Evolutionary conservation across 2,888 invertebrate species (phyloP), one percentile per base, ranked within the genome.

Genomic region (Formica aserva): DNA sequence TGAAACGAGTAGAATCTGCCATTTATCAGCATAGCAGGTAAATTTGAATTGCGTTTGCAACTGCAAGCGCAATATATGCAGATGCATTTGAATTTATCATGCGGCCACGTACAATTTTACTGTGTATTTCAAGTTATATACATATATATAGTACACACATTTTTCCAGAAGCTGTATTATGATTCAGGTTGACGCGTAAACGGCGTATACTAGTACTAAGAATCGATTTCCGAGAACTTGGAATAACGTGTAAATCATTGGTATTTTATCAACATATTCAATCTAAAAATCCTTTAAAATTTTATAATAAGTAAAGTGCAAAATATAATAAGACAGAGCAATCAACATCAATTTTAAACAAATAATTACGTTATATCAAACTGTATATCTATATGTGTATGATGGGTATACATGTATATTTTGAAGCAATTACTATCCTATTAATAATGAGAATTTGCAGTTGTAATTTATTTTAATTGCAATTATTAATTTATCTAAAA

Each of bases 61-160:
- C 26, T 60, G 66, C 57, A 60, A 22, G 22, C 22, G 22, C 22
- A 0, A 22, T 62, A 52, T 29, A 74, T 67, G 76, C 45, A 83
- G 63, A 78, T 80, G 77, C 69, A 32, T 60, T 8, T 75, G 76
- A 77, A 86, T 86, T 82, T 86, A 84, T 86, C 77, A 72, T 72
- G 45, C 67, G 57, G 29, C 66, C 74, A 67, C 57, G 48, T 41
- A 52, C 57, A 75, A 83, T 83, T 76, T 75, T n/a, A 5, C 22
- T 32, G 22, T 52, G n/a, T 15, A 22, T 41, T 57, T 41, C 22
- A 45, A n/a, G 26, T 55, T 22, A 13, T 22, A 11, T 32, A 45
- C 45, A 45, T 18, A 52, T 41, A 41, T 45, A 15, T 15, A 15
- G n/a, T n/a, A 63, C 35, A 38, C 45, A 66, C 63, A 77, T 65